Conservation (phyloP, 2,888 invertebrate species). For the Melieria picta region DNA sequence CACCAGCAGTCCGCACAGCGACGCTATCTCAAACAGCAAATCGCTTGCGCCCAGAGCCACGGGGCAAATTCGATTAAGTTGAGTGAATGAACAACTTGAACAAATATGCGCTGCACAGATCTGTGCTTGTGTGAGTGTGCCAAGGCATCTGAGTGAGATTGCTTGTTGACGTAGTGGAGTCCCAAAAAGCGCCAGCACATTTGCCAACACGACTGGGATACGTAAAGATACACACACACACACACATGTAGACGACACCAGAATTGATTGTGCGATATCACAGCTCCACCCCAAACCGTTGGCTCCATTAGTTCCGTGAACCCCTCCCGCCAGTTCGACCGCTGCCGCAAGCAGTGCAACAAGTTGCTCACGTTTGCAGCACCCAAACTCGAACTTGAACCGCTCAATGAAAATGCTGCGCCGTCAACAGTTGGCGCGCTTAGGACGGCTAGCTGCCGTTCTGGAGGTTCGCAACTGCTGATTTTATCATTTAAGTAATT, state of each 20-base stretch:
- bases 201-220: not conserved
- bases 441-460: not conserved
- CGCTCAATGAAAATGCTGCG: not conserved
- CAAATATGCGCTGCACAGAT: not conserved
- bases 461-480: slow-evolving; percentile 8
- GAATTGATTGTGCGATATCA: slow-evolving; percentile 3
- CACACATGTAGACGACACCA: not conserved
- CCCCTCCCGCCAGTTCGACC: not conserved
- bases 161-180: not conserved
- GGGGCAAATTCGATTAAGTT: slow-evolving; percentile 16
- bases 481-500: slow-evolving; percentile 36
- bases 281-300: slow-evolving; percentile 16
- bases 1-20: not conserved
- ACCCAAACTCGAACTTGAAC: too few species aligned
- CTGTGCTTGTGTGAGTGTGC: not conserved
- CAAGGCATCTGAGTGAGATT: not conserved
- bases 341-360: too few species aligned
- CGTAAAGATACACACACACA: not conserved
- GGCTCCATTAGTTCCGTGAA: not conserved
- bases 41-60: not conserved
- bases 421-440: not conserved
- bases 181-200: not conserved
- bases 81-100: not conserved
- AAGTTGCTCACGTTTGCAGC: too few species aligned
- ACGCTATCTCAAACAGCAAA: slow-evolving; percentile 5